Conservation (phyloP, 2,888 invertebrate genomes). For the Nymphalis polychloros region DNA sequence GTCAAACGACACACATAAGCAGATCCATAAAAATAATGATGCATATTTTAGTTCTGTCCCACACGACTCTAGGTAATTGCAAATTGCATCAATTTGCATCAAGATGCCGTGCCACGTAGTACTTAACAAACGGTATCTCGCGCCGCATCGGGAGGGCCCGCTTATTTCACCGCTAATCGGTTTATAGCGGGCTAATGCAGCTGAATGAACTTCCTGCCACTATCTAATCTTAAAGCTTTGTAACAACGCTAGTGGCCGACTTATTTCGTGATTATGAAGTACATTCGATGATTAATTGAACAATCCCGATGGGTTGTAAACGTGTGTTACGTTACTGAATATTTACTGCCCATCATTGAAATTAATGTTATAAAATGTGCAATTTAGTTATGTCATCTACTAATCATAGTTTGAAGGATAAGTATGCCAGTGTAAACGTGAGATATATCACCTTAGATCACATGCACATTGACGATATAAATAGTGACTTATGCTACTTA, state of each 20-base stretch:
- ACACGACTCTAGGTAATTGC: slow-evolving; percentile 13
- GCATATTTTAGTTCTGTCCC: background rate
- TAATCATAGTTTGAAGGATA: too few relatives aligned
- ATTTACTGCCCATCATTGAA: too few relatives aligned
- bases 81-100: slow-evolving; percentile 28
- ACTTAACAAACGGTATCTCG: slow-evolving; percentile 32
- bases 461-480: too few relatives aligned
- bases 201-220: slow-evolving; percentile 38
- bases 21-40: background rate
- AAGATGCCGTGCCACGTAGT: slow-evolving; percentile 30
- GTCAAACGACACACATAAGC: background rate
- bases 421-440: too few relatives aligned
- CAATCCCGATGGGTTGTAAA: too few relatives aligned
- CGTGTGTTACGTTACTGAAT: background rate
- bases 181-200: slow-evolving; percentile 34
- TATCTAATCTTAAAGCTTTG: slow-evolving; percentile 32
- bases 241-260: slow-evolving; percentile 2
- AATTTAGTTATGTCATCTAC: too few relatives aligned
- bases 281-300: background rate
- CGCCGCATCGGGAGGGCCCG: slow-evolving; percentile 25
- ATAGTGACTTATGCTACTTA: too few relatives aligned
- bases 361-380: too few relatives aligned
- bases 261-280: background rate
- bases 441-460: too few relatives aligned
- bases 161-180: slow-evolving; percentile 15